Conservation (phyloP, 2,113 vertebrate species). For the Pipra filicauda region DNA sequence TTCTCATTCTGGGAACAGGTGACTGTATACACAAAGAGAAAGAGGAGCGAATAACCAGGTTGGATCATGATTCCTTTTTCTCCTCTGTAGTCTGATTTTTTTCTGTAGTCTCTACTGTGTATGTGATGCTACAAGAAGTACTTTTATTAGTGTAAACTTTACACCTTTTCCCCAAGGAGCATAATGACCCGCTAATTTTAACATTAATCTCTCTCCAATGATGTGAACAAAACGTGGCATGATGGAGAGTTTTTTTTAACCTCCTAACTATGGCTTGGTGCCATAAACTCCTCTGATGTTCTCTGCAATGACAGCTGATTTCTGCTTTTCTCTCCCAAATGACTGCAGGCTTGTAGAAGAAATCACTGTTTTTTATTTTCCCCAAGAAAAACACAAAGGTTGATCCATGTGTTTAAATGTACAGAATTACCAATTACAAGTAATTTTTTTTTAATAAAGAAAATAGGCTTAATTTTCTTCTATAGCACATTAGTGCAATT, state of each 20-base stretch:
- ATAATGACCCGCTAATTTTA: not conserved
- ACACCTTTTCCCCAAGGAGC: not conserved
- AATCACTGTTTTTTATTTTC: not conserved
- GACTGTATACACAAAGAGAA: not conserved
- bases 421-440: not conserved
- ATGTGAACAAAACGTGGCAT: not conserved
- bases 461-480: not conserved
- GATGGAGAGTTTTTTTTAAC: not conserved
- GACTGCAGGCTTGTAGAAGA: not conserved
- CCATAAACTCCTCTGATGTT: not conserved
- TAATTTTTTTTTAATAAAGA: not conserved
- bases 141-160: not conserved
- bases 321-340: not conserved
- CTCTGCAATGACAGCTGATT: constrained; percentile 3
- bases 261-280: not conserved
- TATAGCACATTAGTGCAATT: not conserved
- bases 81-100: not conserved
- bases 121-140: not conserved
- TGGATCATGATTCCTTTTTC: not conserved
- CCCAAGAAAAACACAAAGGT: not conserved
- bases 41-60: not conserved
- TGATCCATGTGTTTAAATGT: not conserved
- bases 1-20: not conserved
- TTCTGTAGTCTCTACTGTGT: not conserved
- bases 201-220: not conserved